These are phyloP conservation scores for Drosophila azteca DNA, from an alignment of 1,140 invertebrate species.

Conservation along the genomic window DNA sequence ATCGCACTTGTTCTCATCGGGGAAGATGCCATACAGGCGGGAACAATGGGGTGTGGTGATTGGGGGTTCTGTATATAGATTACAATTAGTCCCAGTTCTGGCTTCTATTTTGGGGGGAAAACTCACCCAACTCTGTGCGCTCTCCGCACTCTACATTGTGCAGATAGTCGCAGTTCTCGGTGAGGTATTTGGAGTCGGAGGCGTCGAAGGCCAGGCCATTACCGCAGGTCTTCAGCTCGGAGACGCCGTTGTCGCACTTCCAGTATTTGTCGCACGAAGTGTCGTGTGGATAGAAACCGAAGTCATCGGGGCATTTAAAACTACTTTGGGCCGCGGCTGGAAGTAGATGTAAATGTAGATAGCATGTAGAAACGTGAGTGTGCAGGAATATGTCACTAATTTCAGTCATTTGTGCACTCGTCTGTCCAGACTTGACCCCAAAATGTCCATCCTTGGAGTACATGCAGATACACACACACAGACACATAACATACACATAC, in stretches of 20 bases:
- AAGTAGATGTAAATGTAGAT: slow-evolving; percentile 38
- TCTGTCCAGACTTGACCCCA: background rate
- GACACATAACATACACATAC: no score
- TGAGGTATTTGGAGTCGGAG: slow-evolving; percentile 93
- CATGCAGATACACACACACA: slow-evolving; percentile 23
- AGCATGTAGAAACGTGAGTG: slow-evolving; percentile 2
- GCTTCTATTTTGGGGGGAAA: rapidly evolving
- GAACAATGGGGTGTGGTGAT: slow-evolving; percentile 93
- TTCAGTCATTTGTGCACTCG: background rate
- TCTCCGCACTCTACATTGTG: slow-evolving; percentile 98
- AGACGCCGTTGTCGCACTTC: slow-evolving; percentile 95
- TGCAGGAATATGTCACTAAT: slow-evolving; percentile 5
- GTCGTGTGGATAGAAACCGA: slow-evolving; percentile 96
- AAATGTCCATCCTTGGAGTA: background rate
- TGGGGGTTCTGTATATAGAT: slow-evolving; percentile 86
- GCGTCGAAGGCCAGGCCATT: slow-evolving; percentile 97
- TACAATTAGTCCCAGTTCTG: no score
- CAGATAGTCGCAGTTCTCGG: slow-evolving; percentile 97
- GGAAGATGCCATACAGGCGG: slow-evolving; percentile 95
- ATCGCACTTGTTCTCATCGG: slow-evolving; percentile 94
- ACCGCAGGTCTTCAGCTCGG: slow-evolving; percentile 95
- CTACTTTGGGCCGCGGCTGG: slow-evolving; percentile 89
- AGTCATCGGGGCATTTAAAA: slow-evolving; percentile 97
- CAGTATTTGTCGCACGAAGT: slow-evolving; percentile 97
- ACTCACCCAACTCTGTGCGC: slow-evolving; percentile 91